A percentile compares a stretch with the other conserved stretches of the same genome.
These are phyloP conservation scores for Heliconius nattereri DNA, from an alignment of 1,140 invertebrate species.

Conservation along the genomic window DNA sequence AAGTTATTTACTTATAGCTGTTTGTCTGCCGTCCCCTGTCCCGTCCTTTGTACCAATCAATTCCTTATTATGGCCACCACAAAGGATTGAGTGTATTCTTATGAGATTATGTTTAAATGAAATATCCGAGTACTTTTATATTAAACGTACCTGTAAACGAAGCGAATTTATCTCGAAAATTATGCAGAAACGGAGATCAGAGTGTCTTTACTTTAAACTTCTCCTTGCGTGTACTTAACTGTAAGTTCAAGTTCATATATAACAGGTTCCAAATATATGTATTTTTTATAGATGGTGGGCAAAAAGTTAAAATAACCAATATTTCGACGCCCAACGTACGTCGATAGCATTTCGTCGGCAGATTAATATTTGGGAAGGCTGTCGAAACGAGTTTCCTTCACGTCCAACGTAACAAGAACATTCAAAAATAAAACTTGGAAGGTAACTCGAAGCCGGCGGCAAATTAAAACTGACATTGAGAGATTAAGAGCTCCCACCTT, in stretches of 20 bases:
- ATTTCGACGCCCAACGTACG: not conserved
- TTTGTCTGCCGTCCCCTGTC: conserved; percentile 36
- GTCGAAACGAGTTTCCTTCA: conserved; percentile 70
- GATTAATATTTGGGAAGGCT: conserved; percentile 55
- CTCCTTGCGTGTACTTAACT: too few species aligned
- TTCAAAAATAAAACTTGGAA: conserved; percentile 75
- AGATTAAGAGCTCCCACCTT: conserved; percentile 71
- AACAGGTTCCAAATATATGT: too few species aligned
- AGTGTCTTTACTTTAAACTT: too few species aligned
- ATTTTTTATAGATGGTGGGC: not conserved
- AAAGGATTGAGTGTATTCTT: conserved; percentile 7
- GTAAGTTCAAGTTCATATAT: too few species aligned
- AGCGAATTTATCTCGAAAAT: too few species aligned
- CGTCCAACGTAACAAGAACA: conserved; percentile 51
- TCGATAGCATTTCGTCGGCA: conserved; percentile 39
- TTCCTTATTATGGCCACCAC: conserved; percentile 33
- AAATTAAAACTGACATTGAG: conserved; percentile 80
- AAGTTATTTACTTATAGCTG: conserved; percentile 39
- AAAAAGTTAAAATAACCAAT: not conserved
- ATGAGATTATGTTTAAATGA: not conserved
- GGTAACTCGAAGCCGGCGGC: conserved; percentile 72
- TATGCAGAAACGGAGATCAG: too few species aligned
- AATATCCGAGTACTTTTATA: not conserved
- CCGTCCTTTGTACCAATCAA: conserved; percentile 39
- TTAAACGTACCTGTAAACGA: not conserved